A percentile compares a stretch with the other conserved stretches of the same genome.
phyloP scores from a whole-genome alignment of 2,113 vertebrate species.

The Paramormyrops kingsleyae region DNA sequence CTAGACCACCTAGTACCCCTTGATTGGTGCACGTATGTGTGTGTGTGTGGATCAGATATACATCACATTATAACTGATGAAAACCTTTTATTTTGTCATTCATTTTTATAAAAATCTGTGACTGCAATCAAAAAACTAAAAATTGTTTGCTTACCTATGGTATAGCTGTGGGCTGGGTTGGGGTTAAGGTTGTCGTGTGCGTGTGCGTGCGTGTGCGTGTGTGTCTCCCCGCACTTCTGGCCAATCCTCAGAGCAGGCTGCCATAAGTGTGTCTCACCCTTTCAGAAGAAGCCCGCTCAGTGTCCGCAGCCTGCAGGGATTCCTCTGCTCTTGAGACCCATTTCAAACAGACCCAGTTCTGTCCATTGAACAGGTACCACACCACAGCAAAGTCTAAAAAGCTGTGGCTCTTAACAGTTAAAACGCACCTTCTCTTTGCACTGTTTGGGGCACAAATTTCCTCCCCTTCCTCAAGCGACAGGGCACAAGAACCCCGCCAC shows the following conservation, averaged over 20 bases:
- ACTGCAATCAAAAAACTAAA: background rate
- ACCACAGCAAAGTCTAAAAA: conserved; percentile 24
- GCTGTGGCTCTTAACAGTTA: conserved; percentile 43
- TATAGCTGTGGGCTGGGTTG: too few species aligned
- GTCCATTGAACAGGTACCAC: conserved; percentile 90
- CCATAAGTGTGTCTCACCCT: conserved; percentile 67
- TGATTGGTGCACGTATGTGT: too few species aligned
- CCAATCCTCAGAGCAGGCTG: conserved; percentile 25
- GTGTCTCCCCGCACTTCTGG: conserved; percentile 30
- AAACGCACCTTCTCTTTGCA: background rate
- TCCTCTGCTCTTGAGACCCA: conserved; percentile 96
- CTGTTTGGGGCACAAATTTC: background rate
- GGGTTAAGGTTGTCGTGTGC: background rate
- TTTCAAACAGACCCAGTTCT: conserved; percentile 93
- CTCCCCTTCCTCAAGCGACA: background rate
- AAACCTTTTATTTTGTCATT: background rate
- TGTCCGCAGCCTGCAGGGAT: conserved; percentile 79
- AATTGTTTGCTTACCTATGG: background rate
- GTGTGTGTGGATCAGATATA: too few species aligned
- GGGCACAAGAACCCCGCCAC: background rate
- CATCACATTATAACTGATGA: too few species aligned
- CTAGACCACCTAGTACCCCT: too few species aligned
- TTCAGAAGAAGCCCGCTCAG: conserved; percentile 77
- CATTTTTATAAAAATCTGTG: background rate
- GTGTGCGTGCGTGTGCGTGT: conserved; percentile 21